phyloP scores from a whole-genome alignment of 2,797 vertebrate genomes.

The Darevskia mixta region DNA sequence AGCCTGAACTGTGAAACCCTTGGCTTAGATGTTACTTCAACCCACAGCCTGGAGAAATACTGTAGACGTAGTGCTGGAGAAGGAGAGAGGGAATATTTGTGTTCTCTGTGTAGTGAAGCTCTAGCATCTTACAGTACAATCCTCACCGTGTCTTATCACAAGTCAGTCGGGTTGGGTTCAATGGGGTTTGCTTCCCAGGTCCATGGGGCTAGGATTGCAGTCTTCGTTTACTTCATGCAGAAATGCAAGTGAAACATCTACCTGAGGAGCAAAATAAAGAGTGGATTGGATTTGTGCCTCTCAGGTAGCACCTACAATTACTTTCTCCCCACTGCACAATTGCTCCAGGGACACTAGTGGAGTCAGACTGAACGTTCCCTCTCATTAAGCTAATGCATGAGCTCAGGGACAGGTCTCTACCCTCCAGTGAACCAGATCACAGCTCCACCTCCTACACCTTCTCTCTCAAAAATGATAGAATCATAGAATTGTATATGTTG shows the following conservation, averaged over 20 bases:
- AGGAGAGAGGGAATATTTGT: conserved; percentile 22
- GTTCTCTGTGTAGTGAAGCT: too few species aligned
- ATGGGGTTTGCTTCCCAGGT: too few species aligned
- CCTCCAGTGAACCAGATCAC: not conserved
- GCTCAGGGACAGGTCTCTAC: not conserved
- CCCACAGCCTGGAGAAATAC: not conserved
- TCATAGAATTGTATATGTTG: too few species aligned
- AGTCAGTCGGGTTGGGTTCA: too few species aligned
- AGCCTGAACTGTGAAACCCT: not conserved
- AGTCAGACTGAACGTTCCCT: not conserved
- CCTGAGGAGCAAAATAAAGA: not conserved
- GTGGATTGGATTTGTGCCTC: not conserved
- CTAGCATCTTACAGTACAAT: too few species aligned
- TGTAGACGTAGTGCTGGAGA: conserved; percentile 7
- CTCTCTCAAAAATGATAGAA: not conserved
- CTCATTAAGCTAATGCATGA: too few species aligned
- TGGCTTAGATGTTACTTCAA: too few species aligned
- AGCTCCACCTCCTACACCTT: not conserved
- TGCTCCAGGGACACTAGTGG: not conserved
- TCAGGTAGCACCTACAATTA: not conserved
- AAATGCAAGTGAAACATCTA: not conserved
- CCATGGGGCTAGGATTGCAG: too few species aligned
- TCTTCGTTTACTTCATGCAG: not conserved
- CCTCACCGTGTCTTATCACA: too few species aligned
- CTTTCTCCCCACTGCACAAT: not conserved